These are phyloP conservation scores for Unio pictorum DNA, from an alignment of 2,888 invertebrate genomes.

Conservation along the genomic window DNA sequence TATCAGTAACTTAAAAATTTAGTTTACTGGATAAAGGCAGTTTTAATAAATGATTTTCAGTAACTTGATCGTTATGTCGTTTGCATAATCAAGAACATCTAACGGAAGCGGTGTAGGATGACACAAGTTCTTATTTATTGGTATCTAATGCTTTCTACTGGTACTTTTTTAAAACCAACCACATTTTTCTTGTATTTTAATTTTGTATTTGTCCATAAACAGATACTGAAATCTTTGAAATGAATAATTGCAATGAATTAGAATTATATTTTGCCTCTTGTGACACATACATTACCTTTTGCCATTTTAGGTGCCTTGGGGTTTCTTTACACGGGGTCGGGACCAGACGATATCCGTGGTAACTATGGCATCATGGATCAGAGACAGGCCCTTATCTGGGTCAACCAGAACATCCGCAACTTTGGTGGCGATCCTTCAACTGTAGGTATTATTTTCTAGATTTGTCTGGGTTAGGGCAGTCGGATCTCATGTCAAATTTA, in stretches of 20 bases:
- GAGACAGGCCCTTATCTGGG: slow-evolving; percentile 40
- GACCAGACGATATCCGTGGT: slow-evolving; percentile 31
- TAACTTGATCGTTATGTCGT: too few species aligned
- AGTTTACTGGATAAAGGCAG: background rate
- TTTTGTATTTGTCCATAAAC: too few species aligned
- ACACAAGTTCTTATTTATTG: too few species aligned
- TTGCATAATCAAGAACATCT: too few species aligned
- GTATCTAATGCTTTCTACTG: too few species aligned
- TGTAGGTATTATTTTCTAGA: background rate
- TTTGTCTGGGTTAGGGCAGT: background rate
- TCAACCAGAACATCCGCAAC: slow-evolving; percentile 32
- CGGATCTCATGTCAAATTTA: background rate
- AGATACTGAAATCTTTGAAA: too few species aligned
- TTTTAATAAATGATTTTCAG: background rate
- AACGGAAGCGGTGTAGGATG: too few species aligned
- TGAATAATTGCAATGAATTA: too few species aligned
- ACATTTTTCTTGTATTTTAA: too few species aligned
- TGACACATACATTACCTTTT: background rate
- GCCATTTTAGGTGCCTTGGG: slow-evolving; percentile 43
- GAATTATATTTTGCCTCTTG: too few species aligned
- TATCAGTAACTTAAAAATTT: background rate
- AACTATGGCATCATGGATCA: slow-evolving; percentile 54
- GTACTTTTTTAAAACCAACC: too few species aligned
- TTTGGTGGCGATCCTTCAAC: slow-evolving; percentile 33
- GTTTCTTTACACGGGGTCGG: slow-evolving; percentile 45